Evolutionary conservation across 2,888 invertebrate species (phyloP).

Genomic region (Melanotus villosus): DNA sequence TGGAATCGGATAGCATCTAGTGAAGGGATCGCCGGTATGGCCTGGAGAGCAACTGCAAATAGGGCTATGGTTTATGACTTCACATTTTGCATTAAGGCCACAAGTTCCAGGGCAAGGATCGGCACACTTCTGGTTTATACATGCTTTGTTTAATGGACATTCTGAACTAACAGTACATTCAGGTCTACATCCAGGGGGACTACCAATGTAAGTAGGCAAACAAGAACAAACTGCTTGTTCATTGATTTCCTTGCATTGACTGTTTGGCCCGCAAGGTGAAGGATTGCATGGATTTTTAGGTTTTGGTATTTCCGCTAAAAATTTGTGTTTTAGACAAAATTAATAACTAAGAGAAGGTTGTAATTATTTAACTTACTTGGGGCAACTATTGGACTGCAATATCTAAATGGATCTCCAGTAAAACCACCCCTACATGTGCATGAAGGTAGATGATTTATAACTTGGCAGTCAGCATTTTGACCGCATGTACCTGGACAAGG

Average conservation of each 20-base stretch:
- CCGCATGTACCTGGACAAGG: constrained; percentile 81
- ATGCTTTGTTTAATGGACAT: constrained; percentile 71
- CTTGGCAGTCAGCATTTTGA: constrained; percentile 77
- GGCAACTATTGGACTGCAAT: constrained; percentile 64
- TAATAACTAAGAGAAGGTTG: not conserved
- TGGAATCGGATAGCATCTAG: constrained; percentile 72
- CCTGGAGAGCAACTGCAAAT: constrained; percentile 72
- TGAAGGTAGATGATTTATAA: constrained; percentile 77
- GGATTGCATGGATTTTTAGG: constrained; percentile 70
- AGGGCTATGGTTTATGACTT: constrained; percentile 73
- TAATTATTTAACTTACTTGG: constrained; percentile 64
- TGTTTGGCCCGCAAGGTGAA: constrained; percentile 82
- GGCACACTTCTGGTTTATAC: constrained; percentile 71
- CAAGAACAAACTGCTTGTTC: constrained; percentile 72
- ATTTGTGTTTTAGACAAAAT: not conserved
- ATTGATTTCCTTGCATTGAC: constrained; percentile 76
- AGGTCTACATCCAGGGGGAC: constrained; percentile 70
- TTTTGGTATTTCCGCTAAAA: constrained; percentile 58
- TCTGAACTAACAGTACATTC: constrained; percentile 72
- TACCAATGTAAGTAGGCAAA: constrained; percentile 68
- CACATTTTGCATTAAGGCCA: constrained; percentile 71
- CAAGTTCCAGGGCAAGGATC: constrained; percentile 73
- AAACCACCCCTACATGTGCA: constrained; percentile 76
- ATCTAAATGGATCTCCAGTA: constrained; percentile 78
- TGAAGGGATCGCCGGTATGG: constrained; percentile 72